Evolutionary conservation across 2,113 vertebrate genomes (phyloP).

Genomic region (Mola mola): DNA sequence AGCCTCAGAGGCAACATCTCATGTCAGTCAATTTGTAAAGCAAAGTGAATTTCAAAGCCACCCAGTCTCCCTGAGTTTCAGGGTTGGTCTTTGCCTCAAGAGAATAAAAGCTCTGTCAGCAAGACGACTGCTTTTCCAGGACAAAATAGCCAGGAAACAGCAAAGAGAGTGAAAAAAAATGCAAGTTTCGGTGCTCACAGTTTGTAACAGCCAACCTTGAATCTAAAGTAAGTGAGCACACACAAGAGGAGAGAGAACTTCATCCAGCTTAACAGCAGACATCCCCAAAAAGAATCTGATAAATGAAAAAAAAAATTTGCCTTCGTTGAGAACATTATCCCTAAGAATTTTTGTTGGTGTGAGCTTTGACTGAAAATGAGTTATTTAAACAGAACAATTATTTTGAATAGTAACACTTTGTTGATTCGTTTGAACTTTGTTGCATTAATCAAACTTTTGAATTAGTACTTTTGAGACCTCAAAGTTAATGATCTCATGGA

Average conservation of each 20-base stretch:
- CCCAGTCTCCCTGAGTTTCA: constrained; percentile 19
- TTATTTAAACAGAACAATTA: no score
- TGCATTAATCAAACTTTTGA: not conserved
- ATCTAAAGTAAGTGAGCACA: constrained; percentile 59
- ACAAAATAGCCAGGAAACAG: constrained; percentile 56
- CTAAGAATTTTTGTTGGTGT: no score
- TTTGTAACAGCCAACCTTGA: constrained; percentile 54
- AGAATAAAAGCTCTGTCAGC: constrained; percentile 61
- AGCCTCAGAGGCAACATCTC: constrained; percentile 15
- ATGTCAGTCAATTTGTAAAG: constrained; percentile 12
- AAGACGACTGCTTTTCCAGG: constrained; percentile 53
- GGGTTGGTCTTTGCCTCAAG: constrained; percentile 30
- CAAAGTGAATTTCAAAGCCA: constrained; percentile 39
- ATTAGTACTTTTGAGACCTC: not conserved
- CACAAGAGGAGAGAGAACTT: not conserved
- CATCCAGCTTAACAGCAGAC: not conserved
- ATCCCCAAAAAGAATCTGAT: not conserved
- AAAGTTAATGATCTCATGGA: not conserved
- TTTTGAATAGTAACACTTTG: not conserved
- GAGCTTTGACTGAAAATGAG: no score
- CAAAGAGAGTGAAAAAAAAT: constrained; percentile 48
- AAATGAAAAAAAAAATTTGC: no score
- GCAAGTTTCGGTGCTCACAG: constrained; percentile 45
- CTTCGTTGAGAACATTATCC: no score
- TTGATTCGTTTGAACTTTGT: not conserved